Percentiles rank a stretch among this genome's conserved stretches.
phyloP scores from a whole-genome alignment of 2,888 invertebrate genomes.

The Halictus ligatus region DNA sequence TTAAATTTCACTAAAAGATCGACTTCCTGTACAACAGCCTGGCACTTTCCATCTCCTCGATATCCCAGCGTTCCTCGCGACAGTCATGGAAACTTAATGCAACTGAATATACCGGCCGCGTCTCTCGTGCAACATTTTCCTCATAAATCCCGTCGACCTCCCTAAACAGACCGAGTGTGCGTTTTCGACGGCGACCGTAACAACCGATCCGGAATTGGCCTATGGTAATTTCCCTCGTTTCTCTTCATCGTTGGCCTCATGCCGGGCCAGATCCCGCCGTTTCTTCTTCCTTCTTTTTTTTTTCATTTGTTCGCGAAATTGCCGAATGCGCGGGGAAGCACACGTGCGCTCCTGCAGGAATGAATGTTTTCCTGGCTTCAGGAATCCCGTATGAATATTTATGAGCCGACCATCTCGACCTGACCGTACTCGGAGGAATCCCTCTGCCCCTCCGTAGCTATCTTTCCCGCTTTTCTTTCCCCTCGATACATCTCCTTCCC shows the following conservation, averaged over 20 bases:
- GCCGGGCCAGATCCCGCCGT: conserved; percentile 20
- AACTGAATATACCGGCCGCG: not conserved
- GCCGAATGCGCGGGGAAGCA: conserved; percentile 58
- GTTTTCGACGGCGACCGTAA: conserved; percentile 27
- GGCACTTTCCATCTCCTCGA: not conserved
- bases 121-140: not conserved
- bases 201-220: conserved; percentile 60
- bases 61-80: not conserved
- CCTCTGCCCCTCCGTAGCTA: conserved; percentile 19
- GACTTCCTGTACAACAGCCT: not conserved
- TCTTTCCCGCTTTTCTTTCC: conserved; percentile 8
- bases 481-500: not conserved
- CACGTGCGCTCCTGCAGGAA: conserved; percentile 64
- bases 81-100: not conserved
- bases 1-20: not conserved
- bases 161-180: not conserved
- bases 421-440: conserved; percentile 67
- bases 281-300: conserved; percentile 20
- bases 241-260: conserved; percentile 52
- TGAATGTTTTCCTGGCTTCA: conserved; percentile 74
- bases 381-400: conserved; percentile 76
- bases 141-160: not conserved
- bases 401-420: conserved; percentile 70
- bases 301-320: conserved; percentile 63
- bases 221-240: conserved; percentile 61